A percentile compares a stretch with the other conserved stretches of the same genome.
Evolutionary conservation across 1,140 invertebrate species (phyloP).

Genomic region (Pogonomyrmex californicus): DNA sequence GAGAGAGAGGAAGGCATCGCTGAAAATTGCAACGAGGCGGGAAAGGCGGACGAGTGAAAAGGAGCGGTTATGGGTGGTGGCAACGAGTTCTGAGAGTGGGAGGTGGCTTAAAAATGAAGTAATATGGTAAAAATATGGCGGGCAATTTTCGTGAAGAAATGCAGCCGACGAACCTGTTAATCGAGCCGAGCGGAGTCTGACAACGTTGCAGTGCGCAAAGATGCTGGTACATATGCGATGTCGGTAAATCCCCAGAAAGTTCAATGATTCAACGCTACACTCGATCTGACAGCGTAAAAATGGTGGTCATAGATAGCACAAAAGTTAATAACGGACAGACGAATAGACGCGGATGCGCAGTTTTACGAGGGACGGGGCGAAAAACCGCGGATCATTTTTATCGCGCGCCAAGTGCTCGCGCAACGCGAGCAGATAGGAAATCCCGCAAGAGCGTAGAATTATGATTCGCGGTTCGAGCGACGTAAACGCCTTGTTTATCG

Average conservation of each 20-base stretch:
- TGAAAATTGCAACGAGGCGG: slow-evolving; percentile 40
- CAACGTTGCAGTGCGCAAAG: slow-evolving; percentile 5
- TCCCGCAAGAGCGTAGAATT: slow-evolving; percentile 64
- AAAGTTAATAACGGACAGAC: slow-evolving; percentile 80
- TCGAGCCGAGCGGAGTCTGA: slow-evolving; percentile 29
- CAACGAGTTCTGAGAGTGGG: slow-evolving; percentile 53
- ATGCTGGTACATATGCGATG: slow-evolving; percentile 54
- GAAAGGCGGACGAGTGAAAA: slow-evolving; percentile 17
- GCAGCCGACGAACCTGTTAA: slow-evolving; percentile 68
- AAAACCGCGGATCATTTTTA: slow-evolving; percentile 67
- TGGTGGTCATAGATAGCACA: slow-evolving; percentile 79
- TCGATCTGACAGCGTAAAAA: slow-evolving; percentile 80
- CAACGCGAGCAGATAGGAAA: slow-evolving; percentile 60
- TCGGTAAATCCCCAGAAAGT: slow-evolving; percentile 60
- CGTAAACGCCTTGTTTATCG: slow-evolving; percentile 65
- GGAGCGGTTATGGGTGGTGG: slow-evolving; percentile 35
- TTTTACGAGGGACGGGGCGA: slow-evolving; percentile 30
- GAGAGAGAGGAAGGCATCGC: slow-evolving; percentile 13
- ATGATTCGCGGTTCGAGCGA: slow-evolving; percentile 61
- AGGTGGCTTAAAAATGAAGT: slow-evolving; percentile 79
- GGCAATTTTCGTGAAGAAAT: slow-evolving; percentile 76
- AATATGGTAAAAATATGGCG: slow-evolving; percentile 80
- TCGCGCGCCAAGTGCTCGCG: neutral
- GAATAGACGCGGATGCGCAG: slow-evolving; percentile 72
- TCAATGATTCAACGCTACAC: slow-evolving; percentile 67